These are phyloP conservation scores for Brachionus sp. DNA, from an alignment of 1,140 invertebrate genomes.

Conservation along the genomic window DNA sequence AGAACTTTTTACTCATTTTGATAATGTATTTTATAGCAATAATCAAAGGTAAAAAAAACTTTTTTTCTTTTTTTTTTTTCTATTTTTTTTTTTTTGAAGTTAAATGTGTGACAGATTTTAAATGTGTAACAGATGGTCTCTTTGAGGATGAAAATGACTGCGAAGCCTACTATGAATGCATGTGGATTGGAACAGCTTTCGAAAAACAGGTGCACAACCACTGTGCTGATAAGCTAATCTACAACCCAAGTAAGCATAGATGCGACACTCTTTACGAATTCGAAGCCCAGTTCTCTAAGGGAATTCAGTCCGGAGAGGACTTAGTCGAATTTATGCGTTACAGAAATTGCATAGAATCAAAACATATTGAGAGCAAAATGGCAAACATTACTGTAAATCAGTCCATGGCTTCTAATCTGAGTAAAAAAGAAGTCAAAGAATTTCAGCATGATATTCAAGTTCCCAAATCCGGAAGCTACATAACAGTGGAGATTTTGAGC, in stretches of 20 bases:
- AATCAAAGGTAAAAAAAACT: neutral
- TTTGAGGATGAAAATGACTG: conserved; percentile 40
- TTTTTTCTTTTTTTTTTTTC: neutral
- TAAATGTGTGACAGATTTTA: neutral
- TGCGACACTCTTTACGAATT: conserved; percentile 40
- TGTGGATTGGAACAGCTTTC: conserved; percentile 39
- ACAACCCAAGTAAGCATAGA: conserved; percentile 34
- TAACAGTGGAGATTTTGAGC: conserved; percentile 7
- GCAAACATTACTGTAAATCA: neutral
- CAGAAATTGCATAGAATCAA: conserved; percentile 33
- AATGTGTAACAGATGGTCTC: conserved; percentile 39
- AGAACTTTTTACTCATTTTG: neutral
- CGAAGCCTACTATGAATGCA: conserved; percentile 33
- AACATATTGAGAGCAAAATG: neutral
- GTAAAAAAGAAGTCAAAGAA: conserved; percentile 10
- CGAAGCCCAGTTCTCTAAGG: conserved; percentile 28
- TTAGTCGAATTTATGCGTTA: conserved; percentile 43
- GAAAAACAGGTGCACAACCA: neutral
- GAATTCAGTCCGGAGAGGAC: conserved; percentile 23
- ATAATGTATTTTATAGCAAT: neutral
- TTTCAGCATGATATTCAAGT: neutral
- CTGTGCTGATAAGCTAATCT: neutral
- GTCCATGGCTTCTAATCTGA: neutral
- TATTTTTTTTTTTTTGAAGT: neutral
- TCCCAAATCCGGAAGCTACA: neutral